phyloP scores from a whole-genome alignment of 2,797 vertebrate genomes.

The Bradypus variegatus region DNA sequence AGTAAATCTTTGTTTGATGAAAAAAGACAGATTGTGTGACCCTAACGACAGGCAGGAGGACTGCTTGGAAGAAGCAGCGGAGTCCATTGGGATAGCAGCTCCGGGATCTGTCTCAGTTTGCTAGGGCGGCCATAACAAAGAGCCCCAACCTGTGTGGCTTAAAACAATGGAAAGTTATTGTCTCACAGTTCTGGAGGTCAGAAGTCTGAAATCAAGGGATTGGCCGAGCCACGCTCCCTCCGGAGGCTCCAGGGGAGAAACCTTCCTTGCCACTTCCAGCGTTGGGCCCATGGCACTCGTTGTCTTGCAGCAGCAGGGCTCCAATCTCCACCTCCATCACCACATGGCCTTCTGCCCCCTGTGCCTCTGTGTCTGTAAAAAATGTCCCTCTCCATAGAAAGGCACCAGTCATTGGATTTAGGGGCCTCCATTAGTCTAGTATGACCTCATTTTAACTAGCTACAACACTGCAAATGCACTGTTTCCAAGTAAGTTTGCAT shows the following conservation, averaged over 20 bases:
- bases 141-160: neutral
- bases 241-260: rapidly evolving
- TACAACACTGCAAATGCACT: neutral
- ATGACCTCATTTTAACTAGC: neutral
- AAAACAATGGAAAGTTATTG: neutral
- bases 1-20: neutral
- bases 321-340: neutral
- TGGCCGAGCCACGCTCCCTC: rapidly evolving
- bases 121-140: neutral
- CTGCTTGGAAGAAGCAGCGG: neutral
- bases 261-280: neutral
- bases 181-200: neutral
- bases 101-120: neutral
- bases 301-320: rapidly evolving
- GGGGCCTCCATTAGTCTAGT: neutral
- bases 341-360: neutral
- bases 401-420: neutral
- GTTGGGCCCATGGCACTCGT: no score
- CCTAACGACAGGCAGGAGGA: no score
- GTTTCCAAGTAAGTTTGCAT: neutral
- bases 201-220: neutral
- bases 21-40: neutral
- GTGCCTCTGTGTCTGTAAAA: neutral
- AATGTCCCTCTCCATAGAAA: no score
- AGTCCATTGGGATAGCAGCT: rapidly evolving